Evolutionary conservation across 2,113 vertebrate genomes (phyloP), one percentile per base, ranked within the genome.

Genomic region (Ammodytes dubius): DNA sequence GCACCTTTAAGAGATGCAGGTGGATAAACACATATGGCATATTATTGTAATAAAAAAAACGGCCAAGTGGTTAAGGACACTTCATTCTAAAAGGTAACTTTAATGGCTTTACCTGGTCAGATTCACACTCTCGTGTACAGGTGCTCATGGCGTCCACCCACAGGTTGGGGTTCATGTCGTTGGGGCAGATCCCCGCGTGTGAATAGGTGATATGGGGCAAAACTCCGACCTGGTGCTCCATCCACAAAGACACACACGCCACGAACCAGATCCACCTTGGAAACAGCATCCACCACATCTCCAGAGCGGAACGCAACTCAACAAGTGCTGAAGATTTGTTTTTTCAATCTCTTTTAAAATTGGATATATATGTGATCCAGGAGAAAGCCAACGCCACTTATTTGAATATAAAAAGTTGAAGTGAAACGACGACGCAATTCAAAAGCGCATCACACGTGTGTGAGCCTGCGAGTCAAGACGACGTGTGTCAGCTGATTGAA

Each of bases 141-240:
- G 98, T 99, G 91, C 98, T 99, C 97, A 99, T 99, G 0, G 98
- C 98, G 0, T 99, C 98, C 66, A 99, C 98, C 98, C 98, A 99
- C 83, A 99, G 95, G 94, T 99, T 99, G 72, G 98, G 98, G 91
- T 98, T 99, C 97, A 99, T 96, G 87, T 99, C 98, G 91, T 99
- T 99, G 57, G 98, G 98, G 88, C 98, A 99, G 85, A 99, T 96
- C 70, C 98, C 98, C 2, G 97, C 96, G 0, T 99, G 98, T 2
- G 97, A 96, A 45, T 96, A 96, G 1, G 95, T 95, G 79, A 95
- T 82, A 0, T 95, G 95, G 0, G 96, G 91, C 87, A 92, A 82
- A 75, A 94, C 95, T 79, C 70, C 84, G 19, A 87, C 92, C 35
- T 94, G 91, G 64, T 83, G 84, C 87, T 94, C 89, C 78, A 95